These are phyloP conservation scores for Blastomussa wellsi DNA, from an alignment of 92 coral and sea anemone genomes.

Conservation along the genomic window DNA sequence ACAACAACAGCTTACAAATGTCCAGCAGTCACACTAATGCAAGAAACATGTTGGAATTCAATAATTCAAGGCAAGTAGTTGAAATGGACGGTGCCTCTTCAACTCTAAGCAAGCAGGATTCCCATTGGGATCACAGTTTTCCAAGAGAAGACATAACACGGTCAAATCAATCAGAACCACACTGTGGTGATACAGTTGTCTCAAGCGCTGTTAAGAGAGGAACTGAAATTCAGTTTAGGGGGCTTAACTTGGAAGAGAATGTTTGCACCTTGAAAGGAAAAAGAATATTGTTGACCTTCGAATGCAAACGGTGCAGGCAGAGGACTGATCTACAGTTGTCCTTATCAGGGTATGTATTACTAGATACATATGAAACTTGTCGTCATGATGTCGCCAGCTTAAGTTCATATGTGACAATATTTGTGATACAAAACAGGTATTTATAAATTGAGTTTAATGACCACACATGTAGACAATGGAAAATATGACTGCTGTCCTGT, in stretches of 20 bases:
- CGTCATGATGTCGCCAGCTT: background rate
- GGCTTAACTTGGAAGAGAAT: conserved; percentile 81
- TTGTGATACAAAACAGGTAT: too few relatives aligned
- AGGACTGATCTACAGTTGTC: conserved; percentile 55
- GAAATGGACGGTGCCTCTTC: background rate
- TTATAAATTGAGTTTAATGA: background rate
- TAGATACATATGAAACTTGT: too few relatives aligned
- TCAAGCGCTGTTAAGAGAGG: conserved; percentile 49
- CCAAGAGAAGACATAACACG: background rate
- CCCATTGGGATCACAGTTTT: background rate
- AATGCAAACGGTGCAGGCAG: conserved; percentile 79
- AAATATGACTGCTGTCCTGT: background rate
- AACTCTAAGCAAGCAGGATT: background rate
- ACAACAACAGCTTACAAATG: background rate
- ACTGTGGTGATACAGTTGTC: conserved; percentile 2
- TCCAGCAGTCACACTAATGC: background rate
- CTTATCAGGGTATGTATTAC: conserved; percentile 57
- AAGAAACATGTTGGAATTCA: background rate
- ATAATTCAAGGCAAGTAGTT: background rate
- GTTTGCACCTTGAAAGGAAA: conserved; percentile 72
- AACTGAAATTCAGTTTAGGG: conserved; percentile 85
- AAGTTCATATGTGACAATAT: too few relatives aligned
- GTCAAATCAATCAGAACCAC: conserved; percentile 8
- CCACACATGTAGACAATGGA: background rate
- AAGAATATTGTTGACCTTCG: conserved; percentile 71